A percentile compares a stretch with the other conserved stretches of the same genome.
phyloP scores from a whole-genome alignment of 2,888 invertebrate genomes.

The Eledone cirrhosa region DNA sequence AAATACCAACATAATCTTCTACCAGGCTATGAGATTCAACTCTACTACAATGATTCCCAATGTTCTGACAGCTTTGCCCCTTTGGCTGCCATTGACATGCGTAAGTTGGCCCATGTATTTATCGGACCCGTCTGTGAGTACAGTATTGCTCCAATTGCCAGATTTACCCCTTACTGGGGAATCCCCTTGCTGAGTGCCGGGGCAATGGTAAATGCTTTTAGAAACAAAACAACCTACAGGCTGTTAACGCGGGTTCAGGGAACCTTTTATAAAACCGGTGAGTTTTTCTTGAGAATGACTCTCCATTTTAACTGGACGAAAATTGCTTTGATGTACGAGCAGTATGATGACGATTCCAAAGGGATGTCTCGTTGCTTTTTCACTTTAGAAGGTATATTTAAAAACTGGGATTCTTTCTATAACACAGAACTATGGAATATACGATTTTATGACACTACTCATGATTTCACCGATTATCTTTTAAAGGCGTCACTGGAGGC shows the following conservation, averaged over 20 bases:
- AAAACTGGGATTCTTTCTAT: slow-evolving; percentile 67
- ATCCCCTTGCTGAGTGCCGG: slow-evolving; percentile 84
- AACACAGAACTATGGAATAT: slow-evolving; percentile 42
- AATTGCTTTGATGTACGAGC: slow-evolving; percentile 56
- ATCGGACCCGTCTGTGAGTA: slow-evolving; percentile 68
- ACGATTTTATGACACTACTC: slow-evolving; percentile 73
- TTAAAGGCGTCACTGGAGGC: slow-evolving; percentile 73
- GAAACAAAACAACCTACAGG: slow-evolving; percentile 71
- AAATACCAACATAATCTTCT: slow-evolving; percentile 39
- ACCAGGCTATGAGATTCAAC: slow-evolving; percentile 37
- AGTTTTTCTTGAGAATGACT: slow-evolving; percentile 50
- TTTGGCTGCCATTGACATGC: slow-evolving; percentile 59
- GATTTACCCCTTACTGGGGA: slow-evolving; percentile 85
- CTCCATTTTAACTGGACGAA: slow-evolving; percentile 53
- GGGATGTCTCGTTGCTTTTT: slow-evolving; percentile 73
- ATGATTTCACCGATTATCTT: slow-evolving; percentile 71
- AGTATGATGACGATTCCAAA: slow-evolving; percentile 42
- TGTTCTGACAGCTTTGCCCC: slow-evolving; percentile 62
- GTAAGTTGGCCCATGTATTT: slow-evolving; percentile 57
- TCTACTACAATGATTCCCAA: slow-evolving; percentile 53
- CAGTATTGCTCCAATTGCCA: slow-evolving; percentile 87
- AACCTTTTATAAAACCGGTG: slow-evolving; percentile 54
- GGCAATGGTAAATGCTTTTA: slow-evolving; percentile 59
- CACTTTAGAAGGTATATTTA: slow-evolving; percentile 77
- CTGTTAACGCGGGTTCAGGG: slow-evolving; percentile 74